phyloP scores from a whole-genome alignment of 2,797 vertebrate genomes.

The Poecilia gillii region DNA sequence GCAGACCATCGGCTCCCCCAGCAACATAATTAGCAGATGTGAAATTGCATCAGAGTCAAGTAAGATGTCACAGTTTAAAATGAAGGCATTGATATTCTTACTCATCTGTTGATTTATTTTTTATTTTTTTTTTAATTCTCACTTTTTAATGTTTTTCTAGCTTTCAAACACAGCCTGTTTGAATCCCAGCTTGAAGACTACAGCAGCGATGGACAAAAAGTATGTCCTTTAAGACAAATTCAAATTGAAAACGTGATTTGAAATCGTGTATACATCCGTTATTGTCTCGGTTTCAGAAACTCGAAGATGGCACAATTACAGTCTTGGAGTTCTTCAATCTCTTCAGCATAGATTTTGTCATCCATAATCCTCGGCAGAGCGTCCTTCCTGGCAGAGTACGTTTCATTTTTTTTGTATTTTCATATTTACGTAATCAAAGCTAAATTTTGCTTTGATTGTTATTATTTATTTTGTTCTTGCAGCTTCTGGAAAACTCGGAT shows the following conservation, averaged over 20 bases:
- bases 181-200: slow-evolving; percentile 88
- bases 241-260: neutral
- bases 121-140: neutral
- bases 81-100: neutral
- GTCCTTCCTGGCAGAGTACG: slow-evolving; percentile 84
- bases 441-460: neutral
- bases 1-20: slow-evolving; percentile 77
- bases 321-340: slow-evolving; percentile 90
- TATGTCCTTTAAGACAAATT: slow-evolving; percentile 50
- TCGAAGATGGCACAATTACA: slow-evolving; percentile 87
- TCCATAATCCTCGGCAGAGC: slow-evolving; percentile 93
- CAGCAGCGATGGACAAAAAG: slow-evolving; percentile 83
- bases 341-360: slow-evolving; percentile 88
- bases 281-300: slow-evolving; percentile 80
- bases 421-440: neutral
- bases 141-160: slow-evolving; percentile 69
- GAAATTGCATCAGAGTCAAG: slow-evolving; percentile 86
- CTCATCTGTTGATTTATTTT: neutral
- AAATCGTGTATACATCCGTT: neutral
- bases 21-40: slow-evolving; percentile 80
- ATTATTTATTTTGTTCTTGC: slow-evolving; percentile 15
- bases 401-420: neutral
- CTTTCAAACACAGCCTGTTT: slow-evolving; percentile 82
- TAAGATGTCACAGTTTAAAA: slow-evolving; percentile 49
- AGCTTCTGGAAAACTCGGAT: slow-evolving; percentile 69